phyloP scores from a whole-genome alignment of 2,113 vertebrate genomes.

The Alaudala cheleensis region DNA sequence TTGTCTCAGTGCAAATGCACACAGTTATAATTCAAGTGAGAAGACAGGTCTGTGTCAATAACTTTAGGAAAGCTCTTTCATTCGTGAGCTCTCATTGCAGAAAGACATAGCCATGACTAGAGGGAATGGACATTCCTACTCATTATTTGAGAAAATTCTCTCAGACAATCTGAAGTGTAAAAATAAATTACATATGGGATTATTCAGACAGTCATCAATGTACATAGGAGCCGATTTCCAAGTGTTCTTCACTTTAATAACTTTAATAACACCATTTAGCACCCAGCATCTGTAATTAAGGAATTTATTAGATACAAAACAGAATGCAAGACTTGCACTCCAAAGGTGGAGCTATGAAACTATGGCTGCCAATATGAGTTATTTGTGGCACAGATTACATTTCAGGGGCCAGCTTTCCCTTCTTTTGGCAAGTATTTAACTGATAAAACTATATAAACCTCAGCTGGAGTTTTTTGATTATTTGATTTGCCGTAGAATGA shows the following conservation, averaged over 20 bases:
- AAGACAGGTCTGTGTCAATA: not conserved
- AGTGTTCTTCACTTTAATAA: not conserved
- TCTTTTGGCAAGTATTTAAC: not conserved
- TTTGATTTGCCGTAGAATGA: not conserved
- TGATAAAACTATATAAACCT: not conserved
- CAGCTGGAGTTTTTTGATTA: not conserved
- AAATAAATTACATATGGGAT: not conserved
- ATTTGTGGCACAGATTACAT: not conserved
- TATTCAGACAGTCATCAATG: not conserved
- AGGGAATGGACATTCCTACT: not conserved
- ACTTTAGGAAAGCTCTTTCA: not conserved
- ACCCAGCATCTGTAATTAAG: not conserved
- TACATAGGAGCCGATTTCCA: not conserved
- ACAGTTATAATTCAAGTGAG: not conserved
- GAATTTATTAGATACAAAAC: not conserved
- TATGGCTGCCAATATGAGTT: not conserved
- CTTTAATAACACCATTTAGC: not conserved
- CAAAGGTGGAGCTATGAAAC: not conserved
- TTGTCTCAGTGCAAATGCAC: rapidly evolving
- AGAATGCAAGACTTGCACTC: not conserved
- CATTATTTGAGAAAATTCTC: not conserved
- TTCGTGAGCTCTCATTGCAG: not conserved
- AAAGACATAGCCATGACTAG: not conserved
- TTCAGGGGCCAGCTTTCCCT: not conserved
- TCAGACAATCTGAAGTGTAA: not conserved